These are phyloP conservation scores for Karalla daura DNA, from an alignment of 2,797 vertebrate species.

Conservation along the genomic window DNA sequence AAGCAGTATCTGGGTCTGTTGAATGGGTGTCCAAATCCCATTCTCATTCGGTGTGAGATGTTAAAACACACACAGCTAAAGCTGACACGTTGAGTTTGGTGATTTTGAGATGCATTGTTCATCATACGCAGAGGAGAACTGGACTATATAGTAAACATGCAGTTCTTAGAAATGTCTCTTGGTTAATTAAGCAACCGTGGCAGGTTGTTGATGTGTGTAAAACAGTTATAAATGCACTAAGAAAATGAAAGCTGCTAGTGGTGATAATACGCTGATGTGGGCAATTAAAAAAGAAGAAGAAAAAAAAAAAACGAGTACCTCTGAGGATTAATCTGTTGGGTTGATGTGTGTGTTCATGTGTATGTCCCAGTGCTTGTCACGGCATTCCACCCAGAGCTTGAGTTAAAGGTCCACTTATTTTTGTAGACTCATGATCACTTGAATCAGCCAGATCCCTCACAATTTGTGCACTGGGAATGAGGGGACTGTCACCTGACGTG, in stretches of 20 bases:
- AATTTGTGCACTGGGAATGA: slow-evolving; percentile 38
- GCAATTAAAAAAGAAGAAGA: slow-evolving; percentile 19
- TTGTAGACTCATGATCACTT: slow-evolving; percentile 7
- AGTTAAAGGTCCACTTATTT: slow-evolving; percentile 37
- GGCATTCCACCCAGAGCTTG: slow-evolving; percentile 20
- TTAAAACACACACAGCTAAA: slow-evolving; percentile 42
- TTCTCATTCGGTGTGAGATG: slow-evolving; percentile 30
- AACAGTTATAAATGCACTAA: slow-evolving; percentile 7
- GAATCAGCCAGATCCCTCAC: slow-evolving; percentile 17
- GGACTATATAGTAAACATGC: slow-evolving; percentile 18
- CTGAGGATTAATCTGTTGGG: slow-evolving; percentile 5
- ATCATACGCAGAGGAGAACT: slow-evolving; percentile 22
- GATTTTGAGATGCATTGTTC: slow-evolving; percentile 11
- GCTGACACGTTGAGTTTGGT: slow-evolving; percentile 14
- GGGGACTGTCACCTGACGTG: slow-evolving; percentile 36
- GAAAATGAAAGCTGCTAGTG: not conserved
- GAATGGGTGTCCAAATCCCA: slow-evolving; percentile 6
- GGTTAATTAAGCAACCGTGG: slow-evolving; percentile 34
- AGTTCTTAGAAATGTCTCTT: not conserved
- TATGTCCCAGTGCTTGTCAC: slow-evolving; percentile 16
- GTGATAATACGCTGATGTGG: slow-evolving; percentile 1
- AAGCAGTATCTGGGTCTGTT: slow-evolving; percentile 20
- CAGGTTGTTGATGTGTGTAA: slow-evolving; percentile 25
- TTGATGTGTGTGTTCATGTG: slow-evolving; percentile 12
- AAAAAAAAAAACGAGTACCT: not conserved